Evolutionary conservation across 2,113 vertebrate species (phyloP), one percentile per base, ranked within the genome.

Genomic region (Rhea pennata): DNA sequence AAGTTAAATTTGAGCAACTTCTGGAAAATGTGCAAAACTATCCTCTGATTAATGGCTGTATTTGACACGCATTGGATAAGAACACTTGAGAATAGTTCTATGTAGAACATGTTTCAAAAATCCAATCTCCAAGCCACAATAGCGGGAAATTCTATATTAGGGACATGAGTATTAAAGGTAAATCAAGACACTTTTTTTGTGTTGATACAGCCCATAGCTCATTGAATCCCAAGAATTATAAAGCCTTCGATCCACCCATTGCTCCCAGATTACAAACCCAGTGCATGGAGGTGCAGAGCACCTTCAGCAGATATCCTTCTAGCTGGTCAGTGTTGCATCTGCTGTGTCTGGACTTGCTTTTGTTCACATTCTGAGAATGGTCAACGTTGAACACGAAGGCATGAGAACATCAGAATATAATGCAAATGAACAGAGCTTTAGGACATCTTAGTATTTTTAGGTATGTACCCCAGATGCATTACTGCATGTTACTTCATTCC

Each of bases 401-500:
- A 14, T 70, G 53, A 40, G 15, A 24, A 40, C 14, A 26, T 17
- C 42, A 40, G 69, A 46, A 5, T n/a, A 69, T 9, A 6, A 56
- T 11, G 33, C 14, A 56, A 64, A 16, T 0, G 1, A 73, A 42
- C 15, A 26, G 26, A 4, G 44, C 36, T 73, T 61, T 1, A 11
- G 75, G 16, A 7, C 10, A 1, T n/a, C 8, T 80, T 26, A 44
- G 36, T 31, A 4, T 56, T 44, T 76, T 33, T 10, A 15, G 27
- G 6, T 16, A 5, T 2, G 1, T 4, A 0, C 8, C 21, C 21
- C 3, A 0, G n/a, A 7, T 2, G 1, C 6, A 0, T n/a, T 1
- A 1, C 22, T 16, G 21, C 50, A 13, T 7, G 9, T 6, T 5
- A 0, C 17, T 61, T 56, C 15, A 12, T 44, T n/a, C 50, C 44